Conservation (phyloP, 2,113 vertebrate genomes). For the Odocoileus hemionus region DNA sequence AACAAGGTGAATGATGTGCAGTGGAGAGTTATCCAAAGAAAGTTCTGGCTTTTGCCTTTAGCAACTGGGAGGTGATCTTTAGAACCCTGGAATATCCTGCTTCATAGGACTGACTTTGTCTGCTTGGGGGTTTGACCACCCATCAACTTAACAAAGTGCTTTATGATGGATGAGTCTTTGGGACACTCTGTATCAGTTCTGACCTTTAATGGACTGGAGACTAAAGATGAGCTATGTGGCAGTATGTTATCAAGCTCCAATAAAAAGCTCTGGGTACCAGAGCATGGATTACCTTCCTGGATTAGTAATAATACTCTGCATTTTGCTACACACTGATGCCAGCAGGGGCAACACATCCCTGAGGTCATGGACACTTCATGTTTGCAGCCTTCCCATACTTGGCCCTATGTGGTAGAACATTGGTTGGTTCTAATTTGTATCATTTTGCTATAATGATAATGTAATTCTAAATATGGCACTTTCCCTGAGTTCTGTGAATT, state of each 20-base stretch:
- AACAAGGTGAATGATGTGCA: background rate
- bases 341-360: fast-evolving
- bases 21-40: background rate
- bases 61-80: background rate
- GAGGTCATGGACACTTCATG: fast-evolving
- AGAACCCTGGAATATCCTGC: background rate
- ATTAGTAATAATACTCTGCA: background rate
- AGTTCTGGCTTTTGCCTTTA: background rate
- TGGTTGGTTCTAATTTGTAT: background rate
- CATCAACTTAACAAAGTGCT: background rate
- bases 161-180: background rate
- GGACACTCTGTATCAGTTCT: background rate
- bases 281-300: background rate
- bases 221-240: background rate
- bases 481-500: background rate
- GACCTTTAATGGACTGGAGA: background rate
- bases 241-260: background rate
- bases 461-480: background rate
- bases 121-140: background rate
- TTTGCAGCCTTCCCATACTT: background rate
- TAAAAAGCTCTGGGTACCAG: background rate
- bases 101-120: background rate
- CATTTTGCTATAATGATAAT: background rate
- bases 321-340: background rate
- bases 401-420: background rate